Base-by-base conservation (phyloP, 2,888 invertebrate genomes). In the Prenolepis imparis region DNA sequence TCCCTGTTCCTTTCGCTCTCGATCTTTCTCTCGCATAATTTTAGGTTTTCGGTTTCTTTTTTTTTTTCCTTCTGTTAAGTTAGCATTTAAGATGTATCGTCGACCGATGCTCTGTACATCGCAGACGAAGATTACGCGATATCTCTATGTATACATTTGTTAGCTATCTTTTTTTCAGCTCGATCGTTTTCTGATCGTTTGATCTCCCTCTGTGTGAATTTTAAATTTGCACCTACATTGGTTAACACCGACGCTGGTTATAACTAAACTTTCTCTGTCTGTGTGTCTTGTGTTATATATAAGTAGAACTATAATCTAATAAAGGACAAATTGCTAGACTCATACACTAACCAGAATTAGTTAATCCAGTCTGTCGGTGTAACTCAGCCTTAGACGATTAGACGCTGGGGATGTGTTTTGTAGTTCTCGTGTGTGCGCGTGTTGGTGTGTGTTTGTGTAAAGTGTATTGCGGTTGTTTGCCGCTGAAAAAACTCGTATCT, bases 51-150 rank as follows among this genome's bases (percentile, higher is more conserved):
- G n/a, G n/a, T 78, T 41, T 78, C 52, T 21, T 66, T n/a, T 24
- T 39, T 18, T n/a, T 18, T 28, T 44, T 66, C 15, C 52, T 68
- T 64, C 75, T 66, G 64, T 87, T 64, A 78, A 85, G 86, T 83
- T 75, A 73, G 67, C 61, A 28, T 82, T 82, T 83, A 81, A 81
- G 67, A 75, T 78, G 66, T 32, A 59, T 18, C 78, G 55, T 73
- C 83, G 78, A 87, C 75, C 84, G 90, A 89, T 82, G 90, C 70
- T 89, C 84, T 87, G 89, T 91, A 87, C 84, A 91, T 85, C 87
- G 84, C 87, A 87, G 87, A 89, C 90, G 89, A 87, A 85, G 87
- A 89, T 89, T 87, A 90, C 87, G 89, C 87, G 87, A 88, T 86
- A 89, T 90, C 84, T 90, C 90, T 91, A 85, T 91, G 83, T 87